Percentiles rank a stretch among this genome's conserved stretches.
These are phyloP conservation scores for Caenorhabditis elegans DNA, from an alignment of 1,140 invertebrate genomes.

Conservation along the genomic window WBcel235 BX284605.5:12610001-12610500, in stretches of 20 bases:
- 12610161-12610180: not conserved
- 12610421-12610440: not conserved
- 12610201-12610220: slow-evolving; percentile 7
- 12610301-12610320: not conserved
- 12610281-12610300: slow-evolving; percentile 37
- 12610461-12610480: slow-evolving; percentile 16
- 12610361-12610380: not conserved
- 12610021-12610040: slow-evolving; percentile 6
- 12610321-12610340: not conserved
- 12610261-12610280: slow-evolving; percentile 21
- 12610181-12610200: not conserved
- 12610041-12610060: not conserved
- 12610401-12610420: slow-evolving; percentile 18
- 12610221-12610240: not conserved
- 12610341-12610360: slow-evolving; percentile 2
- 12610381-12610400: slow-evolving; percentile 27
- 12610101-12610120: not conserved
- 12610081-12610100: not conserved
- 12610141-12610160: not conserved
- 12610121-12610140: slow-evolving; percentile 19
- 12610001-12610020: slow-evolving; percentile 14
- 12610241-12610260: slow-evolving; percentile 31
- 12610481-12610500: slow-evolving; percentile 8
- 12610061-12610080: slow-evolving; percentile 2
- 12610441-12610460: not conserved